Evolutionary conservation across 1,140 invertebrate species (phyloP), one percentile per base, ranked within the genome.

Genomic region (Heterodera schachtii): DNA sequence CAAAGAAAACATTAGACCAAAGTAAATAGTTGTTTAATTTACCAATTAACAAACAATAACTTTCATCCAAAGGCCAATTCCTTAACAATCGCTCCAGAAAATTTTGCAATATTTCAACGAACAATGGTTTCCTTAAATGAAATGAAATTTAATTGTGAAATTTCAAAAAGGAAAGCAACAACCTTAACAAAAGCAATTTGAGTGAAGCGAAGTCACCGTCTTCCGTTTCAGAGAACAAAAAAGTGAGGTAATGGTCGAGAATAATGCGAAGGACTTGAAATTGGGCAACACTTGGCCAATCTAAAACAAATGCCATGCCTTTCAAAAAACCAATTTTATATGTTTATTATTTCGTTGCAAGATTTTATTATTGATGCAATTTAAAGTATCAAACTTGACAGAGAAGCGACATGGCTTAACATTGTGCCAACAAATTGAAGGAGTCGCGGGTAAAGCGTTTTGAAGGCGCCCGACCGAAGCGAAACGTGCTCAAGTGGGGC

Each of bases 361-460:
- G n/a, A 49, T 52, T 52, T 8, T 76, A 47, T 31, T 31, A 7
- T 3, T 21, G 43, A 74, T 49, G 57, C n/a, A 67, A 77, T 41
- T 64, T 66, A 19, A 66, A 64, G n/a, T 66, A 43, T n/a, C 16
- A 69, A n/a, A 78, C 77, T 78, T 78, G 77, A 78, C 19, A 82
- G 47, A 66, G 81, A 79, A 41, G 81, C 49, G 7, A 82, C 41
- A 66, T 82, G 66, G 49, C 73, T 81, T 19, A 82, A 52, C 46
- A 82, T 49, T 71, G 67, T 73, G 44, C 79, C 77, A 57, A 82
- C 76, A 82, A 82, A 82, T 73, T 81, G 81, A 13, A 82, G 46
- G 46, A 82, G 21, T 52, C 81, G 7, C 43, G 81, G 81, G 47
- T 82, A 82, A n/a, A 82, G 77, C 11, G 76, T 81, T 31, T 79